Conservation (phyloP, 2,113 vertebrate genomes). For the Gymnogyps californianus region DNA sequence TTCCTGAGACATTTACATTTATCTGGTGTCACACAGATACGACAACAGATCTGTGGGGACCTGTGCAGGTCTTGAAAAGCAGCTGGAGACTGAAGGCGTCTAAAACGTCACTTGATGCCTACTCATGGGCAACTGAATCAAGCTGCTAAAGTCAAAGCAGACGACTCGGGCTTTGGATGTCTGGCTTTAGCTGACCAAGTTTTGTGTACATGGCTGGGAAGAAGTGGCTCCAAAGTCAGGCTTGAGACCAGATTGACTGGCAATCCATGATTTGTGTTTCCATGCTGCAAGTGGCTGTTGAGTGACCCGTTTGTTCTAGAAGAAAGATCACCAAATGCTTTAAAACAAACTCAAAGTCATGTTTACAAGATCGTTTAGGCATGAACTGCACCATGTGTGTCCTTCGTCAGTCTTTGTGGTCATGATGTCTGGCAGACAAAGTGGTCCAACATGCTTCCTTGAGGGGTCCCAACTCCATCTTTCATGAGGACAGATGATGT, state of each 20-base stretch:
- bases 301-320: not conserved
- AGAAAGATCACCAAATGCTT: not conserved
- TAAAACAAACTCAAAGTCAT: not conserved
- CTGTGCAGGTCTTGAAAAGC: not conserved
- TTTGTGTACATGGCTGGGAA: not conserved
- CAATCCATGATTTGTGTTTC: not conserved
- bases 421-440: not conserved
- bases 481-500: not conserved
- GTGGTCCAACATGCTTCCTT: not conserved
- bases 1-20: not conserved
- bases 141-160: not conserved
- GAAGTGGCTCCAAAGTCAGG: not conserved
- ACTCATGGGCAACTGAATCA: not conserved
- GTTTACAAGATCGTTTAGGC: not conserved
- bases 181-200: not conserved
- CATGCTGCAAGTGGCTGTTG: not conserved
- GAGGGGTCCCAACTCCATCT: not conserved
- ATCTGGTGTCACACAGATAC: not conserved
- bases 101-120: not conserved
- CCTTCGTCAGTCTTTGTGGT: not conserved
- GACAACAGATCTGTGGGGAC: not conserved
- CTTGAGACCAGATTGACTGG: not conserved
- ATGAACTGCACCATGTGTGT: not conserved
- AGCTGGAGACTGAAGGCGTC: not conserved
- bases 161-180: fast-evolving